These are phyloP conservation scores for Umimayanthus kanabou DNA, from an alignment of 92 coral and sea anemone species.

Conservation along the genomic window DNA sequence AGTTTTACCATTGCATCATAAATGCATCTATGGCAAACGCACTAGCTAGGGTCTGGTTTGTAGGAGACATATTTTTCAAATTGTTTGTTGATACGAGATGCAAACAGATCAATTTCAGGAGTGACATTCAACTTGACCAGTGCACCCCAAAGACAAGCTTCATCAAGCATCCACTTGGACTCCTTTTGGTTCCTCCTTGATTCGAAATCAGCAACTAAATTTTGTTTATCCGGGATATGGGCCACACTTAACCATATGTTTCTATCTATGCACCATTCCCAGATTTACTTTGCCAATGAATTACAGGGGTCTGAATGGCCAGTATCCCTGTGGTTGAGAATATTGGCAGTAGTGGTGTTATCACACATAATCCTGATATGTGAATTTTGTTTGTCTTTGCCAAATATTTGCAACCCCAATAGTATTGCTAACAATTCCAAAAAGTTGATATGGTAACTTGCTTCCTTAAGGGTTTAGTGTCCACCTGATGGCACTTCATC, in stretches of 20 bases:
- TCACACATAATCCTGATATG: too few relatives aligned
- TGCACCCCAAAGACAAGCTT: not conserved
- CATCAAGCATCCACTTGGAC: too few relatives aligned
- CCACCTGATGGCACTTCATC: not conserved
- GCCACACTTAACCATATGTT: too few relatives aligned
- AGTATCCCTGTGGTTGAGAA: conserved; percentile 23
- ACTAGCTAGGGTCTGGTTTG: conserved; percentile 36
- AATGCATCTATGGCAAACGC: conserved; percentile 45
- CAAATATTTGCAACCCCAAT: too few relatives aligned
- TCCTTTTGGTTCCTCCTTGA: too few relatives aligned
- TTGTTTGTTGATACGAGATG: too few relatives aligned
- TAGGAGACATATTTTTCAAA: too few relatives aligned
- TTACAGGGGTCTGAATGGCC: conserved; percentile 4
- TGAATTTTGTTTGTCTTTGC: too few relatives aligned
- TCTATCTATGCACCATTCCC: too few relatives aligned
- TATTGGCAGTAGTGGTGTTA: not conserved
- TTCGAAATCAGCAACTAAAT: too few relatives aligned
- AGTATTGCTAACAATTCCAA: not conserved
- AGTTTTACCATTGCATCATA: conserved; percentile 14
- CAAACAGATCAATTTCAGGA: conserved; percentile 33
- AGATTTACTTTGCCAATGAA: too few relatives aligned
- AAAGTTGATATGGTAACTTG: not conserved
- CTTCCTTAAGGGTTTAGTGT: not conserved
- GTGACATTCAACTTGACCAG: conserved; percentile 10
- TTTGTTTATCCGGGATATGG: too few relatives aligned